Percentiles rank a stretch among this genome's conserved stretches.
Evolutionary conservation across 2,888 invertebrate species (phyloP).

Genomic region (Macrosiphum euphorbiae): DNA sequence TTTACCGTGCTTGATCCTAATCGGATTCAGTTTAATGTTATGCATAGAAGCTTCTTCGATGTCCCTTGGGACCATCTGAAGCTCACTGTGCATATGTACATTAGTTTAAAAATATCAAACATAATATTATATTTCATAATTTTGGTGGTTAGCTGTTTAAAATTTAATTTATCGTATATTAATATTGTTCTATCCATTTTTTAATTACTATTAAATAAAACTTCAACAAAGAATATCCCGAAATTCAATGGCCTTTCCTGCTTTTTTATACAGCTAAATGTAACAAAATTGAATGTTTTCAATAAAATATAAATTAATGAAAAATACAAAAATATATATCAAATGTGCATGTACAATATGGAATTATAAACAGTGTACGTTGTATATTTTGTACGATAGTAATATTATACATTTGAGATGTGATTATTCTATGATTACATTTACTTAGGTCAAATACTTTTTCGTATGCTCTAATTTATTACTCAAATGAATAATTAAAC

Average conservation of each 20-base stretch:
- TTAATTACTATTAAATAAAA: not conserved
- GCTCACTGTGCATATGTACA: not conserved
- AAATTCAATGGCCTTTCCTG: not conserved
- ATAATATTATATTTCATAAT: not conserved
- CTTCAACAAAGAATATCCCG: not conserved
- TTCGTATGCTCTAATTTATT: not conserved
- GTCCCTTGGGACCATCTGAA: conserved; percentile 39
- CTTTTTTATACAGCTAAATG: not conserved
- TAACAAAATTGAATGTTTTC: not conserved
- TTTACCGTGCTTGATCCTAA: conserved; percentile 59
- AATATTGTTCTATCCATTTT: not conserved
- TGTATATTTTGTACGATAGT: not conserved
- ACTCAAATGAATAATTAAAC: not conserved
- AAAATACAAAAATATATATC: not conserved
- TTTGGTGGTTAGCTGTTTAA: not conserved
- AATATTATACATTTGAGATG: not conserved
- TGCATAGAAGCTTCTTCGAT: conserved; percentile 47
- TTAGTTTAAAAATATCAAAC: conserved; percentile 19
- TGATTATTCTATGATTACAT: not conserved
- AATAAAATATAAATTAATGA: conserved; percentile 2
- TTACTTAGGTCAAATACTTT: not conserved
- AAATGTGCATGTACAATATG: not conserved
- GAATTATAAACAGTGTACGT: not conserved
- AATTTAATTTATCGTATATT: not conserved
- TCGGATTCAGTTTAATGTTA: conserved; percentile 58